Base-by-base conservation (phyloP, 2,113 vertebrate genomes). In the Takifugu flavidus region DNA sequence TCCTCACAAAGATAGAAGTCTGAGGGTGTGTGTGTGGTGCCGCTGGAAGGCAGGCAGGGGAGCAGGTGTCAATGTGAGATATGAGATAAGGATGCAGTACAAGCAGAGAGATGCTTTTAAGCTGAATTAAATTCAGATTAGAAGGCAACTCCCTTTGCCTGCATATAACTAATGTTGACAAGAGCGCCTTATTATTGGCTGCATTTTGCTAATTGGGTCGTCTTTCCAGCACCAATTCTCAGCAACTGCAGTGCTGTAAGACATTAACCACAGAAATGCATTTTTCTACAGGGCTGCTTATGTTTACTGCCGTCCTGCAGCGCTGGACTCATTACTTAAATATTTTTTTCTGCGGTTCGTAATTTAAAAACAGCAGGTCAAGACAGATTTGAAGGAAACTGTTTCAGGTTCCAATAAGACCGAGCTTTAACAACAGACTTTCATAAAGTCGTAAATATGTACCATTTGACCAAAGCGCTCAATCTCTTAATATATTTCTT, bases 51-150 rank as follows among this genome's bases (percentile, higher is more conserved):
- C 53, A 43, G 34, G 42, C 27, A 60, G 52, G 49, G 46, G 59
- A 77, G 63, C 62, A 82, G 70, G 70, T 78, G 76, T 44, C 49
- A 67, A n/a, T 2, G 43, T 71, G 72, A 83, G 72, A 77, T 80
- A 74, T 74, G 67, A 74, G 80, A 72, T 76, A 72, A 72, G 59
- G 49, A 64, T 46, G 56, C 58, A 50, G 62, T 31, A 65, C 67
- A 58, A 72, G 65, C 49, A 71, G 59, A 62, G 53, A 77, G 44
- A 54, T 34, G 57, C 47, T 62, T 86, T 78, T 29, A 69, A 52
- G 53, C 55, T 53, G 62, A 70, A 63, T 79, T 70, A 71, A 66
- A 75, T 62, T 78, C 55, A 67, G 64, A 83, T 73, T 74, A 68
- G 31, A 55, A 68, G 59, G 70, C 50, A 27, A 67, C 65, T 70